A percentile compares a stretch with the other conserved stretches of the same genome.
These are phyloP conservation scores for Peucedramus taeniatus DNA, from an alignment of 2,113 vertebrate genomes.

Conservation along the genomic window DNA sequence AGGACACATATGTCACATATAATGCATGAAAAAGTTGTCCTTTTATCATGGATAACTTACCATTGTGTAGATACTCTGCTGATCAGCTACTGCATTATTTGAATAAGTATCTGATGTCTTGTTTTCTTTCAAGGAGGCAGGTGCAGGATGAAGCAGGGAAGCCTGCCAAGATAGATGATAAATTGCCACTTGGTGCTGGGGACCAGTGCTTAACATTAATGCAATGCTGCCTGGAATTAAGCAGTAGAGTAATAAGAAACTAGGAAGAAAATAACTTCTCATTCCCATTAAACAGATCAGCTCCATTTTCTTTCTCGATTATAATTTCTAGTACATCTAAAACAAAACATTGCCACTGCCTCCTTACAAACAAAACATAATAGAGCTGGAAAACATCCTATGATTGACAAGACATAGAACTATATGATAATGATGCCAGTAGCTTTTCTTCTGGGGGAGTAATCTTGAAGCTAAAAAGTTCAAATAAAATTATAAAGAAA, in stretches of 20 bases:
- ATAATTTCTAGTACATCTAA: not conserved
- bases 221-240: conserved; percentile 61
- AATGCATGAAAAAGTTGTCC: conserved; percentile 75
- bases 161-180: conserved; percentile 85
- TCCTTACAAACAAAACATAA: not conserved
- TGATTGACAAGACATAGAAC: not conserved
- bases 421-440: not conserved
- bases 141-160: conserved; percentile 79
- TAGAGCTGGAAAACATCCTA: not conserved
- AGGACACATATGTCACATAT: conserved; percentile 71
- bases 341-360: not conserved
- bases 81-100: conserved; percentile 82
- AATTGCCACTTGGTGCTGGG: conserved; percentile 69
- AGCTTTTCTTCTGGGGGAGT: not conserved
- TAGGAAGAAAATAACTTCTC: conserved; percentile 50
- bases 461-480: not conserved
- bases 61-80: conserved; percentile 75
- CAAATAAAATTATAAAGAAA: not conserved
- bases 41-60: conserved; percentile 78
- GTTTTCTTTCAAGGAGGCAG: conserved; percentile 79
- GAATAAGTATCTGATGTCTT: conserved; percentile 80
- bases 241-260: conserved; percentile 56
- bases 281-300: conserved; percentile 9
- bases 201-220: conserved; percentile 55
- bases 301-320: not conserved